These are phyloP conservation scores for Vicugna pacos DNA, from an alignment of 2,113 vertebrate genomes.

Conservation along the genomic window DNA sequence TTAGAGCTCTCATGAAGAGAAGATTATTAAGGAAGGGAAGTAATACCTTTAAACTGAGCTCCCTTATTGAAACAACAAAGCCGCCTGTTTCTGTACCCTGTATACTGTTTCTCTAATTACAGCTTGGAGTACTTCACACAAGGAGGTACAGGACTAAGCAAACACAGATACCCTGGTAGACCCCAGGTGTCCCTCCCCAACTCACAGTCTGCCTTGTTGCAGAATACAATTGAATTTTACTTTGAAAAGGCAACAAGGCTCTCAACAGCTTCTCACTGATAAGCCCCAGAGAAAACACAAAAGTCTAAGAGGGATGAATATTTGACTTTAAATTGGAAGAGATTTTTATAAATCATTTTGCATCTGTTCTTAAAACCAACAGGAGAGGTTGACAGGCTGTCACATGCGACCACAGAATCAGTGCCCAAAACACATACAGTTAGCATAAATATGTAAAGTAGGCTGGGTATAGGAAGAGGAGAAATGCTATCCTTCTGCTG, in stretches of 20 bases:
- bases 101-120: not conserved
- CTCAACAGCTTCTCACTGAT: not conserved
- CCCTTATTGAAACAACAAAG: not conserved
- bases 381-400: not conserved
- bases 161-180: not conserved
- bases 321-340: not conserved
- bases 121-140: not conserved
- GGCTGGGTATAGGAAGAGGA: not conserved
- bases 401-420: not conserved
- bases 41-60: not conserved
- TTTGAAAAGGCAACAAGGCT: conserved; percentile 24
- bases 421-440: not conserved
- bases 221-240: not conserved
- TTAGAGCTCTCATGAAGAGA: not conserved
- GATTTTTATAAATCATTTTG: not conserved
- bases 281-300: not conserved
- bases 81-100: not conserved
- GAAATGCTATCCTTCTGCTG: not conserved
- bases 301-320: not conserved
- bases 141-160: not conserved
- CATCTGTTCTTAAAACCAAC: not conserved
- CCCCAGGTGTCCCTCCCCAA: not conserved
- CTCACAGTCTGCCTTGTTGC: not conserved
- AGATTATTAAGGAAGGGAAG: not conserved
- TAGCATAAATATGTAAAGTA: not conserved